These are phyloP conservation scores for Felis catus DNA, from an alignment of 2,113 vertebrate genomes.

Conservation along the genomic window DNA sequence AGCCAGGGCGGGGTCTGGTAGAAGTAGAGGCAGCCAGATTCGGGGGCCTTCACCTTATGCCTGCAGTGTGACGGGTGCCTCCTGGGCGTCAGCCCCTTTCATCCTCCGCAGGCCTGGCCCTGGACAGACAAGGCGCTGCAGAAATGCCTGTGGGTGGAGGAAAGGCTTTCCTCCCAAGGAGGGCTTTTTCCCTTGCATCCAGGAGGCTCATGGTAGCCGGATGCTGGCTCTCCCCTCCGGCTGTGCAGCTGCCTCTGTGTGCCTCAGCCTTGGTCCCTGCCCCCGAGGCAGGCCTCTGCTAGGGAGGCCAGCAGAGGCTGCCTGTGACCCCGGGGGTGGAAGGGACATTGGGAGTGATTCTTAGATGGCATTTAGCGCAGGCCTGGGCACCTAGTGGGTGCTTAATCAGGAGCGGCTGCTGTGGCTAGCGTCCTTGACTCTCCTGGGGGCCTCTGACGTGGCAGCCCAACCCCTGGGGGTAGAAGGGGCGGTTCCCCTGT, in stretches of 20 bases:
- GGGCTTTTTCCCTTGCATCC: not conserved
- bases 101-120: not conserved
- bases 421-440: not conserved
- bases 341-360: not conserved
- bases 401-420: not conserved
- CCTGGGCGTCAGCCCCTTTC: no score
- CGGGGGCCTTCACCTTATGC: rapidly evolving
- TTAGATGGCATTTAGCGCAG: not conserved
- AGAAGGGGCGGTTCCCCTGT: not conserved
- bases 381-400: not conserved
- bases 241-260: not conserved
- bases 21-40: not conserved
- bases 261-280: not conserved
- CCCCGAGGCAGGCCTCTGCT: not conserved
- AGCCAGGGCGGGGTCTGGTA: not conserved
- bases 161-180: not conserved
- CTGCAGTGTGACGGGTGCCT: rapidly evolving
- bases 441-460: not conserved
- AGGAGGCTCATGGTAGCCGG: rapidly evolving
- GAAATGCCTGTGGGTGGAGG: not conserved
- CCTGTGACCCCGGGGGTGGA: not conserved
- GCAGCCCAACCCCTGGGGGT: not conserved
- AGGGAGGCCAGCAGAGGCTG: not conserved
- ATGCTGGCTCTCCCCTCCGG: not conserved
- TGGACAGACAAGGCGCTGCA: rapidly evolving